phyloP scores from a whole-genome alignment of 1,140 invertebrate species.

The Bicyclus anynana region DNA sequence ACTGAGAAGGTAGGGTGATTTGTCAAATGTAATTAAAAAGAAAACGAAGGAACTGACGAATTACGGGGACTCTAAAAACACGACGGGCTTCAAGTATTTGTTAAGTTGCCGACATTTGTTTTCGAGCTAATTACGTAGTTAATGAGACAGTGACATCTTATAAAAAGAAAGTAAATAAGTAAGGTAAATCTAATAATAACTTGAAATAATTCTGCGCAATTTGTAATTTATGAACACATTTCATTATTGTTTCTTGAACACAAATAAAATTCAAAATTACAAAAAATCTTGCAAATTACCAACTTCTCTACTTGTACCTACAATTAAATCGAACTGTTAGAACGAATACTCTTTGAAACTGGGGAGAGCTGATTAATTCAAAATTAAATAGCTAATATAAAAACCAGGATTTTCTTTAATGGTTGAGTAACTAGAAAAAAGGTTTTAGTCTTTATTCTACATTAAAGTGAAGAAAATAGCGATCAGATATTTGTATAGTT shows the following conservation, averaged over 20 bases:
- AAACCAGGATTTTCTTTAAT: no score
- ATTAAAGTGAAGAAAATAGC: conserved; percentile 2
- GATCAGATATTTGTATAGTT: conserved; percentile 2
- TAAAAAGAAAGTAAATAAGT: neutral
- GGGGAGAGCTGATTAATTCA: no score
- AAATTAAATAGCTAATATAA: no score
- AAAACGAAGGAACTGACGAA: conserved; percentile 64
- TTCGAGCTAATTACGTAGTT: conserved; percentile 43
- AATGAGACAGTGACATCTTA: conserved; percentile 28
- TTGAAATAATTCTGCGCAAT: neutral
- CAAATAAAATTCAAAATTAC: no score
- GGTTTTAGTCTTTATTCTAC: no score
- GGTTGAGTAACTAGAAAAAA: neutral
- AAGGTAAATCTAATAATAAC: no score
- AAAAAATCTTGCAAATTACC: no score
- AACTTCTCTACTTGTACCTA: no score
- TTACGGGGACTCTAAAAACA: conserved; percentile 62
- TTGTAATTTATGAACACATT: no score
- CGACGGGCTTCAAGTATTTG: conserved; percentile 47
- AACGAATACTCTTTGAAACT: no score
- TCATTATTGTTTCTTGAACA: no score
- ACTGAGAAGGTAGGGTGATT: conserved; percentile 73
- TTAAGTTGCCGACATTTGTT: conserved; percentile 41
- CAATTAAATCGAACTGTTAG: no score
- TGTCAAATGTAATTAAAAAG: conserved; percentile 77